Evolutionary conservation across 1,140 invertebrate species (phyloP).

Genomic region (Zaprionus nigranus): DNA sequence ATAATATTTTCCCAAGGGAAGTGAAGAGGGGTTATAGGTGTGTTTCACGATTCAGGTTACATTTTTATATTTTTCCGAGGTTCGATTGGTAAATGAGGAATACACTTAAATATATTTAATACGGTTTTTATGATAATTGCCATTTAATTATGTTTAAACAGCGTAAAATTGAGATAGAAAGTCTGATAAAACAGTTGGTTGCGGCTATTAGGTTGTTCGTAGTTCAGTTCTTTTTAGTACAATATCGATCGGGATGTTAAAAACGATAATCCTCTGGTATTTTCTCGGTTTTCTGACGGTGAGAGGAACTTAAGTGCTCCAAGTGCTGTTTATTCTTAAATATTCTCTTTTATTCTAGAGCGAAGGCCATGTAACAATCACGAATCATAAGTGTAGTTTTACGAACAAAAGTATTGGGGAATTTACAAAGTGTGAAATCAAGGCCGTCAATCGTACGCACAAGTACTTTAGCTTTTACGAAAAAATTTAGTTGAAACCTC

Average conservation of each 20-base stretch:
- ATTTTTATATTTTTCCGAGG: no score
- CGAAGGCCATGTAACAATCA: conserved; percentile 25
- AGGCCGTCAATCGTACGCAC: conserved; percentile 44
- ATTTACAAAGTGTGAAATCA: conserved; percentile 41
- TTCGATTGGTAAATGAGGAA: no score
- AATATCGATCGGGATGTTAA: neutral
- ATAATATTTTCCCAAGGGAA: no score
- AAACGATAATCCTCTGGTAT: neutral
- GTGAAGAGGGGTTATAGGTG: no score
- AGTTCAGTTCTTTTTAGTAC: neutral
- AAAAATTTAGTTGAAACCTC: neutral
- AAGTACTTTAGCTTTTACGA: conserved; percentile 18
- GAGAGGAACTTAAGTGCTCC: neutral
- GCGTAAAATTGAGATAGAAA: neutral
- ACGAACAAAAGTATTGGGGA: neutral
- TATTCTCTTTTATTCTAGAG: neutral
- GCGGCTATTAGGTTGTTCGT: no score
- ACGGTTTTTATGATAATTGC: no score
- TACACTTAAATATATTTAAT: no score
- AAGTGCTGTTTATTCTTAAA: neutral
- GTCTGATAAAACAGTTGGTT: no score
- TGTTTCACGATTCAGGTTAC: no score
- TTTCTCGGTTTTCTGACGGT: no score
- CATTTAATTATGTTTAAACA: neutral
- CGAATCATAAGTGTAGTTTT: conserved; percentile 44